Base-by-base conservation (phyloP, 2,888 invertebrate genomes). In the Deilephila porcellus region DNA sequence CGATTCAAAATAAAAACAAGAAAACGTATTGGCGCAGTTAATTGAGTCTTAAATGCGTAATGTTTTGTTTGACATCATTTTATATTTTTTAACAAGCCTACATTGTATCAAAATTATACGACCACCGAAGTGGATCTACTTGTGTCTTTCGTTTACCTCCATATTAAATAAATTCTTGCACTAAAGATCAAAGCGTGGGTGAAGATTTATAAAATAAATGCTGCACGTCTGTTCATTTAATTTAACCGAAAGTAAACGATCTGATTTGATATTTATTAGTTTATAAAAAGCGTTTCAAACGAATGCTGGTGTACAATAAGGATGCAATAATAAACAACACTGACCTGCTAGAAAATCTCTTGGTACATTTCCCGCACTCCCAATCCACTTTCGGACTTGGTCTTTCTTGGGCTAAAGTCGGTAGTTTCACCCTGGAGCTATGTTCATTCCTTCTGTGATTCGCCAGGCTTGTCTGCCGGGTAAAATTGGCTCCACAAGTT, bases 401-500 rank as follows among this genome's bases (percentile, higher is more conserved):
- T 37, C 77, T 81, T 19, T 77, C 80, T 60, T 85, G 84, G 2
- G 79, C 77, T 6, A 82, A 71, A 71, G 83, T 85, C 0, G 80
- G 74, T 11, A 78, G 76, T 70, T 85, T 86, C 4, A 76, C 75
- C 3, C 80, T 78, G 7, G 83, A 78, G 67, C 92, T 90, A 78
- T 96, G 96, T 73, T 95, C 95, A 78, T 80, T 90, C 78, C 88
- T 95, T 73, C 93, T 90, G 86, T 98, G 97, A 74, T 95, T 95
- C 52, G 95, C 95, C 71, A 97, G 91, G 81, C 96, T 96, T 70
- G 96, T 96, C 79, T 96, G 96, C 37, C 97, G 92, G 0, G 96
- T 95, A 83, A 97, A 98, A 76, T 95, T 95, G 0, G 95, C 92
- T 0, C 90, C 90, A 83, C 98, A 98, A 5, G 92, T 85, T 0